Conservation (phyloP, 2,113 vertebrate genomes). For the Xenus cinereus region DNA sequence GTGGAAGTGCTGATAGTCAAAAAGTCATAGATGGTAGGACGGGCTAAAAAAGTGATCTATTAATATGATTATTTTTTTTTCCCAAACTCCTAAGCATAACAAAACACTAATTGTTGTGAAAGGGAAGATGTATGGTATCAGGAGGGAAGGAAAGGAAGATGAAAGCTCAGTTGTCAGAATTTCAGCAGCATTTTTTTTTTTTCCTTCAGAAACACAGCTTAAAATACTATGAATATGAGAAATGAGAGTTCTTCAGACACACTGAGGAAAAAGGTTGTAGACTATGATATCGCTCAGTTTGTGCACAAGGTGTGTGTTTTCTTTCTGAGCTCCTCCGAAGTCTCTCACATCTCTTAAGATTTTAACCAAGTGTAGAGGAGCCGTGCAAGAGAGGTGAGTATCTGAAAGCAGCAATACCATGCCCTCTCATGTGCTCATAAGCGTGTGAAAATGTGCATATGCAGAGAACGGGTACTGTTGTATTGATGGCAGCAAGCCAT, state of each 20-base stretch:
- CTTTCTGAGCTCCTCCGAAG: neutral
- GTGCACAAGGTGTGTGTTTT: neutral
- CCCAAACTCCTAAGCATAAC: neutral
- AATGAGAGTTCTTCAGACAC: neutral
- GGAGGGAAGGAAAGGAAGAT: neutral
- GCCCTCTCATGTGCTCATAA: neutral
- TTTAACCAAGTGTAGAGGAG: neutral
- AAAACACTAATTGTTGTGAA: neutral
- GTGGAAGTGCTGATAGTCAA: neutral
- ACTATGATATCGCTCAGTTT: neutral
- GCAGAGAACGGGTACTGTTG: neutral
- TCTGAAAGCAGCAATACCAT: neutral
- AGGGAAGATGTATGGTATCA: neutral
- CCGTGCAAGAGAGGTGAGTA: neutral
- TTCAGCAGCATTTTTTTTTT: neutral
- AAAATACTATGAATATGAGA: neutral
- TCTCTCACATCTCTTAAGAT: neutral
- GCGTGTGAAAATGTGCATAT: neutral
- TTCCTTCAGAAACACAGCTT: neutral
- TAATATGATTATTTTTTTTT: neutral
- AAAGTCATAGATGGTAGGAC: neutral
- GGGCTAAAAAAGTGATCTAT: neutral
- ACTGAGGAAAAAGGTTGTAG: neutral
- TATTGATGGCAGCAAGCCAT: neutral
- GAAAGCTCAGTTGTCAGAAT: neutral